Conservation (phyloP, 2,797 vertebrate genomes). For the Diplodus sargus region DNA sequence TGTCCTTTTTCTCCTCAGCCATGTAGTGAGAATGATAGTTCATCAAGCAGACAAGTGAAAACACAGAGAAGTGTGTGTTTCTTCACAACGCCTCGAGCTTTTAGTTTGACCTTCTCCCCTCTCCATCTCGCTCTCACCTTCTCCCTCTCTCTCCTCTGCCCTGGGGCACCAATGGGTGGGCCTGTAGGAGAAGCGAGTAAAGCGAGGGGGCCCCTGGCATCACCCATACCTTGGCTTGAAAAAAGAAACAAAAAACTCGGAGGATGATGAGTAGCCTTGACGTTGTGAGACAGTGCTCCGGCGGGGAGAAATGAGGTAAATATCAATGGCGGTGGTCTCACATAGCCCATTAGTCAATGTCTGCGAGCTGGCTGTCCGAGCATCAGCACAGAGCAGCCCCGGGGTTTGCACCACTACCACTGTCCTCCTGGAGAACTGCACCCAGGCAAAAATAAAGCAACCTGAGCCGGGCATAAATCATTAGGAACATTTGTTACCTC, state of each 20-base stretch:
- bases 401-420: slow-evolving; percentile 67
- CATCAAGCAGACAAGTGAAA: slow-evolving; percentile 82
- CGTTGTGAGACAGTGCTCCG: slow-evolving; percentile 70
- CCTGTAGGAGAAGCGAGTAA: slow-evolving; percentile 53
- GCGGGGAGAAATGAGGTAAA: slow-evolving; percentile 80
- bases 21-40: slow-evolving; percentile 66
- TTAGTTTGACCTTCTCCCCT: slow-evolving; percentile 76
- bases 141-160: slow-evolving; percentile 62
- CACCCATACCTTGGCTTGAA: slow-evolving; percentile 49
- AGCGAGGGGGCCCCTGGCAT: slow-evolving; percentile 62
- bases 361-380: slow-evolving; percentile 70
- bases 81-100: slow-evolving; percentile 65
- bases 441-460: slow-evolving; percentile 84
- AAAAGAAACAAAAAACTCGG: slow-evolving; percentile 62
- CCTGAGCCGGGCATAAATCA: slow-evolving; percentile 85
- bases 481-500: slow-evolving; percentile 83
- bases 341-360: slow-evolving; percentile 83
- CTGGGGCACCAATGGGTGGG: slow-evolving; percentile 63
- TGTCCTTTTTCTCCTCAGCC: slow-evolving; percentile 19
- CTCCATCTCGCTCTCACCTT: slow-evolving; percentile 64
- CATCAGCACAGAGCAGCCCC: slow-evolving; percentile 74
- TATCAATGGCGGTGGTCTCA: slow-evolving; percentile 84
- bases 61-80: slow-evolving; percentile 75
- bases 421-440: slow-evolving; percentile 79
- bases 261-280: slow-evolving; percentile 70